Conservation (phyloP, 2,113 vertebrate species). For the Antechinus flavipes region DNA sequence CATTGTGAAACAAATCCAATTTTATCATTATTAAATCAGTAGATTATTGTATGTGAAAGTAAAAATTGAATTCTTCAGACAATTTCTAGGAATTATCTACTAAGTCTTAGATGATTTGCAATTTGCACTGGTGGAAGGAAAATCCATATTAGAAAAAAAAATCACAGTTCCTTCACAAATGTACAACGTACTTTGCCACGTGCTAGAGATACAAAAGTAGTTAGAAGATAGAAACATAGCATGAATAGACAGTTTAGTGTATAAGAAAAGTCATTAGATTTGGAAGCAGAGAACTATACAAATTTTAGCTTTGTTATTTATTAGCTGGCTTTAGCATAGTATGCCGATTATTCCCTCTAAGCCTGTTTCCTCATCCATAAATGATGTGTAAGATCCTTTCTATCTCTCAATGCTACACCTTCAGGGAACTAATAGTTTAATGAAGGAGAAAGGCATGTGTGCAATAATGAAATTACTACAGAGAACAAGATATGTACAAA, state of each 20-base stretch:
- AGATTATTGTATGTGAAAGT: neutral
- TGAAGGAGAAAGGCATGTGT: neutral
- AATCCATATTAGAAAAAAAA: neutral
- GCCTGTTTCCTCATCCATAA: slow-evolving; percentile 58
- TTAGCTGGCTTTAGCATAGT: slow-evolving; percentile 63
- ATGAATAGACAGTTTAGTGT: neutral
- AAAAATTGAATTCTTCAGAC: neutral
- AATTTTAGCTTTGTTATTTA: slow-evolving; percentile 51
- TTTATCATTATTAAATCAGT: neutral
- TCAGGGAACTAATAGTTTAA: neutral
- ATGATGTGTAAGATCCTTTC: slow-evolving; percentile 45
- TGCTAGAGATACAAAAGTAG: neutral
- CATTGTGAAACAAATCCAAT: neutral
- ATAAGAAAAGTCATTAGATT: neutral
- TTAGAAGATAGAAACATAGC: neutral
- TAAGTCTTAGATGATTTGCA: neutral
- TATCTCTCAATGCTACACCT: neutral
- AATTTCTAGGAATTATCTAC: neutral
- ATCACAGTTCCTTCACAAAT: neutral
- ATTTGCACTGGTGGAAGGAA: neutral
- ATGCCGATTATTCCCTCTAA: slow-evolving; percentile 45
- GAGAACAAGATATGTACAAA: neutral
- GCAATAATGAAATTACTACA: neutral
- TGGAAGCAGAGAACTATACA: slow-evolving; percentile 71
- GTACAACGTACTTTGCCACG: neutral